Evolutionary conservation across 1,140 invertebrate genomes (phyloP).

Genomic region (Drosophila paulistorum): DNA sequence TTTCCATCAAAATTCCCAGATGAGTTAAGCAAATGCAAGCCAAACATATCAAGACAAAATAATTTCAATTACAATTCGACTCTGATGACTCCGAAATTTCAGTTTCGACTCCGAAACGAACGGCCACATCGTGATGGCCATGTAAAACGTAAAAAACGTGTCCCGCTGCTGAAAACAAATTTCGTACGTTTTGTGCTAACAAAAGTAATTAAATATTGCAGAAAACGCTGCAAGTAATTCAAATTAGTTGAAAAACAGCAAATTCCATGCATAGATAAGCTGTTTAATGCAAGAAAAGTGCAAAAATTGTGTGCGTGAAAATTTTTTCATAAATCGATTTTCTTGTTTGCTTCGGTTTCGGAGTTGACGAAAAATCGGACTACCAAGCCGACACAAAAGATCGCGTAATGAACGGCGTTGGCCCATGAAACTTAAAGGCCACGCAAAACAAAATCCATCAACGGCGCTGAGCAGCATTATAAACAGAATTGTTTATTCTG

Average conservation of each 20-base stretch:
- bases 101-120: conserved; percentile 20
- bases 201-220: conserved; percentile 66
- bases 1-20: conserved; percentile 52
- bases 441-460: conserved; percentile 4
- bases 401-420: conserved; percentile 54
- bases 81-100: conserved; percentile 65
- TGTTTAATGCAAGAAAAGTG: conserved; percentile 46
- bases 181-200: conserved; percentile 62
- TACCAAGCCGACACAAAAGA: conserved; percentile 45
- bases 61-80: conserved; percentile 62
- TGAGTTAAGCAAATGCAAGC: conserved; percentile 52
- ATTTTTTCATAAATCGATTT: conserved; percentile 76
- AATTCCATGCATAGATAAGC: conserved; percentile 37
- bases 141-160: conserved; percentile 80
- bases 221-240: conserved; percentile 60
- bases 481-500: conserved; percentile 11
- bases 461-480: conserved; percentile 5
- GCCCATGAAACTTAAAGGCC: conserved; percentile 20
- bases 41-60: conserved; percentile 60
- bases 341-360: conserved; percentile 59
- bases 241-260: conserved; percentile 53
- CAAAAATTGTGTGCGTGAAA: conserved; percentile 80
- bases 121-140: conserved; percentile 59
- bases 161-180: conserved; percentile 80
- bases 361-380: conserved; percentile 61